Evolutionary conservation across 1,140 invertebrate genomes (phyloP).

Genomic region (Pachypeltis micranthus): DNA sequence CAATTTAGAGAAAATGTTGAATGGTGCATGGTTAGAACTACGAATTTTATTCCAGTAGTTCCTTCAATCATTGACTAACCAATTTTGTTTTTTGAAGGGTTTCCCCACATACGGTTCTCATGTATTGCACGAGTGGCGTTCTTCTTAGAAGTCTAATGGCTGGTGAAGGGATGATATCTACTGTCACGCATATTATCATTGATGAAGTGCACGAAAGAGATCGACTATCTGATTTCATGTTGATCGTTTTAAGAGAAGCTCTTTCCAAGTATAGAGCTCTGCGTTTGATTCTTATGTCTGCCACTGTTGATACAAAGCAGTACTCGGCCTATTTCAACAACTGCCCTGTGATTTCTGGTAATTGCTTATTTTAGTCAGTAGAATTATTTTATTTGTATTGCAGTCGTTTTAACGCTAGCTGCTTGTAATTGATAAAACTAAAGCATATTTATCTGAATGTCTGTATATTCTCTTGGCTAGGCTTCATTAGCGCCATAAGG

Average conservation of each 20-base stretch:
- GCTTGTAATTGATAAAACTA: not conserved
- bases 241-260: constrained; percentile 71
- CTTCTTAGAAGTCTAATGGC: constrained; percentile 73
- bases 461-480: too few relatives aligned
- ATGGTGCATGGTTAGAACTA: too few relatives aligned
- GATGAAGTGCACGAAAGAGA: constrained; percentile 88
- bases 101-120: constrained; percentile 67
- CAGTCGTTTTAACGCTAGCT: not conserved
- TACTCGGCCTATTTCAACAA: constrained; percentile 75
- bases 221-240: constrained; percentile 80
- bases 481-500: too few relatives aligned
- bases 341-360: constrained; percentile 52
- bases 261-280: constrained; percentile 57
- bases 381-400: constrained; percentile 12
- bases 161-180: constrained; percentile 50
- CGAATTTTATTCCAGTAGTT: too few relatives aligned
- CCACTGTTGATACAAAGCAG: constrained; percentile 68
- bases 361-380: not conserved
- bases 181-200: constrained; percentile 74
- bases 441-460: not conserved
- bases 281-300: constrained; percentile 88
- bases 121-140: constrained; percentile 87
- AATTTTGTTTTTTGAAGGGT: too few relatives aligned
- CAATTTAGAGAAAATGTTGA: too few relatives aligned
- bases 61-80: too few relatives aligned